Evolutionary conservation across 2,888 invertebrate genomes (phyloP), one percentile per base, ranked within the genome.

Genomic region (Ryuthela nishihirai): DNA sequence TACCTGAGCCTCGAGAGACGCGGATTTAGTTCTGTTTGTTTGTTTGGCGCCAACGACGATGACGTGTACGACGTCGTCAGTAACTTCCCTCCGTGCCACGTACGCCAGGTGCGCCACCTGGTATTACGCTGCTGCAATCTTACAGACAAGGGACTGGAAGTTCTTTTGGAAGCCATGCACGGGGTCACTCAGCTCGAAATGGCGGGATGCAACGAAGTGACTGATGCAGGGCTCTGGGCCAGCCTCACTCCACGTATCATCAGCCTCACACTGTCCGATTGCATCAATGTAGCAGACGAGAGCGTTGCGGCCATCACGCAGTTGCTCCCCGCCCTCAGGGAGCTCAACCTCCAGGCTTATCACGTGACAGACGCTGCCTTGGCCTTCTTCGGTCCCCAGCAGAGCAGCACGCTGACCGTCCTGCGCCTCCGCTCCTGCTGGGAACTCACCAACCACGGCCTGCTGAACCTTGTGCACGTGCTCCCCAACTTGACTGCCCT

Each of bases 241-340:
- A 92, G 92, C 75, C 80, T 95, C 72, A 89, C 90, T 73, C 90
- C 93, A 65, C 83, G 91, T 72, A 91, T 95, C 75, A 88, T 90
- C 61, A 88, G 89, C 63, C 82, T 97, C 71, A 90, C 91, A 67
- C 83, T 97, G 73, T 88, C 88, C 72, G 95, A 97, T 79, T 95
- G 95, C 79, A 95, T 95, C 79, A 95, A 95, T 78, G 88, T 95
- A 70, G 94, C 94, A 65, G 95, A 97, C 75, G 94, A 94, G 77
- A 92, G 92, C 67, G 89, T 95, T 52, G 92, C 93, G 12, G 94
- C 94, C 62, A 91, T 95, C 4, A 92, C 94, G 38, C 94, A 94
- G 76, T 81, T 94, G 63, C 78, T 95, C 69, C 93, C 94, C 50
- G 88, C 89, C 15, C 80, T 95, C 53, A 88, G 89, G 76, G 93